These are phyloP conservation scores for Meghimatium bilineatum DNA, from an alignment of 2,888 invertebrate species.

Conservation along the genomic window DNA sequence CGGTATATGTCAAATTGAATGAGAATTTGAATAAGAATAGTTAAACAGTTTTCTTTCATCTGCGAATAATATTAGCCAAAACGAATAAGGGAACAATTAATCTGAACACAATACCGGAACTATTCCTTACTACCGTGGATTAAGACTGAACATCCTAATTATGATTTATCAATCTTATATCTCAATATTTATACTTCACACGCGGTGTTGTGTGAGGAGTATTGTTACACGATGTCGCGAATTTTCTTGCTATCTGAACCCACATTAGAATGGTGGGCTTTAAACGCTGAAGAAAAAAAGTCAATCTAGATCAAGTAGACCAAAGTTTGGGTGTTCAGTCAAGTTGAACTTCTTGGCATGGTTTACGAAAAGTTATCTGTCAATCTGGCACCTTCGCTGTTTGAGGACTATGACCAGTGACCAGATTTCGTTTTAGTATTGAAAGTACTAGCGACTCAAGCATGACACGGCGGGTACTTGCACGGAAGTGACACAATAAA, in stretches of 20 bases:
- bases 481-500: background rate
- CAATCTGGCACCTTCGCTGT: background rate
- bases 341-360: background rate
- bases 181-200: conserved; percentile 4
- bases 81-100: background rate
- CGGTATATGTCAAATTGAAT: background rate
- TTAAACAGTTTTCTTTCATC: too few relatives aligned
- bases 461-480: background rate
- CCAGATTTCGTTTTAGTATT: background rate
- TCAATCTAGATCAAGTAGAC: background rate
- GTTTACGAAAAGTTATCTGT: background rate
- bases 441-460: background rate
- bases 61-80: too few relatives aligned
- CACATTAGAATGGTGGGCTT: background rate
- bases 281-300: background rate
- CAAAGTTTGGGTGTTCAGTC: conserved; percentile 1
- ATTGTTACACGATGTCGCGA: background rate
- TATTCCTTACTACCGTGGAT: background rate
- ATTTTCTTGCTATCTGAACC: background rate
- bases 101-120: background rate
- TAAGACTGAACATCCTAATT: background rate
- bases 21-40: too few relatives aligned
- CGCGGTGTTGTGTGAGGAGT: background rate
- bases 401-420: background rate
- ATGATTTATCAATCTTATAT: background rate